Base-by-base conservation (phyloP, 2,888 invertebrate species). In the Smittia aterrima region DNA sequence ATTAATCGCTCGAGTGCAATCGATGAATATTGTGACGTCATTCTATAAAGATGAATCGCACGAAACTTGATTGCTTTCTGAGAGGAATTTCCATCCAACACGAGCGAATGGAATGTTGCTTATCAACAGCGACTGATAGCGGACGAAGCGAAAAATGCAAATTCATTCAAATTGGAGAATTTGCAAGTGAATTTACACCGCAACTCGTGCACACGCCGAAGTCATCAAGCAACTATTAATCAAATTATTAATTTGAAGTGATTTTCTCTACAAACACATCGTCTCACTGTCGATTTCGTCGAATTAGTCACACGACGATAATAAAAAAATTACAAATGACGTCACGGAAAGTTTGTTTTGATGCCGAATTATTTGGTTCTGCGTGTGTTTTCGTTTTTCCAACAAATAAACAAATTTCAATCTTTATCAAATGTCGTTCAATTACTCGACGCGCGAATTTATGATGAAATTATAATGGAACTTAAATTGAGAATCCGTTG, bases 131-230 rank as follows among this genome's bases (percentile, higher is more conserved):
- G n/a, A n/a, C 32, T 32, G 32, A 32, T 3, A 32, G 32, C 32
- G n/a, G n/a, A n/a, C n/a, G n/a, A n/a, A 32, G 32, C 18, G n/a
- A 47, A 47, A 13, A 47, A 47, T 4, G 53, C 6, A n/a, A 47
- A 47, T n/a, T 47, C 53, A 47, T 7, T 13, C 18, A 47, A 13
- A 16, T 13, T n/a, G n/a, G n/a, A 47, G 3, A 47, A 16, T 47
- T 7, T 18, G n/a, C 53, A 47, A 47, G n/a, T 4, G 53, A n/a
- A 16, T 7, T 47, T 38, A 4, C 18, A 16, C 53, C n/a, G n/a
- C 53, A 16, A 18, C 53, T 47, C 53, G 53, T 47, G 53, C 53
- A 47, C 53, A 47, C 53, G 53, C 53, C 53, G 11, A 47, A 47
- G 53, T n/a, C 53, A 13, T 47, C 18, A 47, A 13, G 53, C 11